phyloP scores from a whole-genome alignment of 1,140 invertebrate species.

The Grapholita molesta region DNA sequence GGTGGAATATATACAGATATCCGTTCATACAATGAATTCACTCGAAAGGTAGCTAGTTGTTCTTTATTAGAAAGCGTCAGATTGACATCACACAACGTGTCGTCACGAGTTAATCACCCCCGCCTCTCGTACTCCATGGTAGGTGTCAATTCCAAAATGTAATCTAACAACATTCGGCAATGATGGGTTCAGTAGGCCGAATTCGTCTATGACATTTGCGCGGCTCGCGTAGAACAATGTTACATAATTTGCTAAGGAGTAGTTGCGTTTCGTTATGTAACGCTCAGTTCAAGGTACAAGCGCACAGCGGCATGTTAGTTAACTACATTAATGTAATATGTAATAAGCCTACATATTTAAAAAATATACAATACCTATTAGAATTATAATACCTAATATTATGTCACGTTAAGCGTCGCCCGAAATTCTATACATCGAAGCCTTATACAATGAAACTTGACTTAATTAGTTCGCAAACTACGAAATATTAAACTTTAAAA shows the following conservation, averaged over 20 bases:
- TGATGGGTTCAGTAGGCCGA: constrained; percentile 27
- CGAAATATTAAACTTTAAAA: background rate
- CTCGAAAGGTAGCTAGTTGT: background rate
- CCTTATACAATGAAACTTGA: background rate
- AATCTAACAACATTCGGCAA: background rate
- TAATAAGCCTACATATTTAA: too few relatives aligned
- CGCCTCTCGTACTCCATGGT: constrained; percentile 14
- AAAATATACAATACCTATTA: too few relatives aligned
- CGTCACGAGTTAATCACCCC: background rate
- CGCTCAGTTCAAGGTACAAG: constrained; percentile 39
- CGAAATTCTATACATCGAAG: background rate
- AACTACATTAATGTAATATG: background rate
- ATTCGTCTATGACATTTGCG: constrained; percentile 47
- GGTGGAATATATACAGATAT: background rate
- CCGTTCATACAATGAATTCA: background rate
- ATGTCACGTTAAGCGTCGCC: background rate
- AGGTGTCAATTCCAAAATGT: background rate
- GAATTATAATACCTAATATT: background rate
- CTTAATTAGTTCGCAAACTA: background rate
- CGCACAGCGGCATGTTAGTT: constrained; percentile 16
- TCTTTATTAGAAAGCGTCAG: background rate
- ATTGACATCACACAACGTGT: background rate
- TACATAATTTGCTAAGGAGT: constrained; percentile 52
- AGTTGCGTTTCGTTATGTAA: constrained; percentile 53
- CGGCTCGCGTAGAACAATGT: constrained; percentile 43